Base-by-base conservation (phyloP, 2,888 invertebrate genomes). In the Seladonia tumulorum region DNA sequence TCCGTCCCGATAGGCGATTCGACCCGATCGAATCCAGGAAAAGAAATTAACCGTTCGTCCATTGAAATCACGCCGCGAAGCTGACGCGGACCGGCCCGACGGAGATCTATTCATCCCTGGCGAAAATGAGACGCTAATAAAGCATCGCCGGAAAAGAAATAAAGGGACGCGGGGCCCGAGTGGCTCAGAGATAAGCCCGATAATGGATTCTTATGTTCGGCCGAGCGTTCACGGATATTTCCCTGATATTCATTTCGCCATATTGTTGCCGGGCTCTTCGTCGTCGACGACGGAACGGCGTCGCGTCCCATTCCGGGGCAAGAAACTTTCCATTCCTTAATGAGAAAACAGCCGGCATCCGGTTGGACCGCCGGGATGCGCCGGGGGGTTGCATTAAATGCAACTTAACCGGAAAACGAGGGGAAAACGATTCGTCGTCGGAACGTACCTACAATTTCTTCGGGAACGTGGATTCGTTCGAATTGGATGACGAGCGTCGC, bases 161-260 rank as follows among this genome's bases (percentile, higher is more conserved):
- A 81, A 83, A 83, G 80, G 83, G 68, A 57, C 60, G 29, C 53
- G 76, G 57, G 60, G 29, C 12, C n/a, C 66, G 80, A 75, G 83
- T 73, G 74, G 75, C 25, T 49, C 57, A n/a, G 53, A 83, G 87
- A 87, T 81, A 76, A 81, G 74, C 60, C 77, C 79, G 86, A 87
- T 81, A 86, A 87, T 83, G 86, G 86, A 83, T 81, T 82, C 82
- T 60, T 79, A 53, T 78, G 79, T 76, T 60, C 60, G 72, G 66
- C 66, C 75, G 72, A 86, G 78, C 81, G 85, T 76, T 82, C 72
- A 18, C 72, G 39, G 78, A 75, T 85, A 76, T 72, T 79, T 68
- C 75, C 53, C 68, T 63, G 78, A 73, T 85, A 78, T 68, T 76
- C 86, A 76, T 79, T 76, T 79, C 85, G 83, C 83, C 83, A 85